Evolutionary conservation across 2,113 vertebrate genomes (phyloP).

Genomic region (Kryptolebias marmoratus): DNA sequence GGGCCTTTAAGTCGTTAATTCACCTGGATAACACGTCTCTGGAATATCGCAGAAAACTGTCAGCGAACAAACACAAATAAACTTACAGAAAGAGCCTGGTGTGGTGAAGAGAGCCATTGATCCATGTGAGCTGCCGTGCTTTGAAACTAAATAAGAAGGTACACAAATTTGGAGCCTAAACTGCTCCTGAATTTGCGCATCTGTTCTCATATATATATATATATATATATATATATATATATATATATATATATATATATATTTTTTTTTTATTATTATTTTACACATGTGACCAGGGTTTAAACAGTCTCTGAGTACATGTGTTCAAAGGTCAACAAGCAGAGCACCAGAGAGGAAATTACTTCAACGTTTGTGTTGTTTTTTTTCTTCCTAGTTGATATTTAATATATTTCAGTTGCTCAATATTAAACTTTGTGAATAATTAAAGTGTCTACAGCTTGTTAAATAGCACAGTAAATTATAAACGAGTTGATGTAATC

Average conservation of each 20-base stretch:
- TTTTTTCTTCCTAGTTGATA: no score
- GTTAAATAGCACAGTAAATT: conserved; percentile 14
- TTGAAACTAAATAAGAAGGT: not conserved
- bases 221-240: no score
- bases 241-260: not conserved
- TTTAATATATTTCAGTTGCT: no score
- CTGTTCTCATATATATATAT: not conserved
- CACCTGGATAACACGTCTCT: conserved; percentile 12
- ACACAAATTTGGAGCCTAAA: not conserved
- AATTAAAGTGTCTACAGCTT: conserved; percentile 33
- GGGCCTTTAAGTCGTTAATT: not conserved
- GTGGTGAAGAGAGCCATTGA: conserved; percentile 26
- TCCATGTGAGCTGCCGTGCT: not conserved
- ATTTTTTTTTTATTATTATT: no score
- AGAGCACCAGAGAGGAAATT: conserved; percentile 11
- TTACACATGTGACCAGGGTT: not conserved
- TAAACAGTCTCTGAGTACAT: not conserved
- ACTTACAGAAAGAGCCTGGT: conserved; percentile 14
- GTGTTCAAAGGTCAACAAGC: conserved; percentile 38
- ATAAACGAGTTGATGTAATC: not conserved
- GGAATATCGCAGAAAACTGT: conserved; percentile 8
- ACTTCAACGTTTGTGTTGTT: no score
- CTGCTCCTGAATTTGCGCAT: not conserved
- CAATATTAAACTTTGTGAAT: conserved; percentile 25
- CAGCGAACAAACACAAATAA: conserved; percentile 20